Percentiles rank a stretch among this genome's conserved stretches.
Conservation (phyloP, 2,888 invertebrate genomes). For the Xylophagus ater region DNA sequence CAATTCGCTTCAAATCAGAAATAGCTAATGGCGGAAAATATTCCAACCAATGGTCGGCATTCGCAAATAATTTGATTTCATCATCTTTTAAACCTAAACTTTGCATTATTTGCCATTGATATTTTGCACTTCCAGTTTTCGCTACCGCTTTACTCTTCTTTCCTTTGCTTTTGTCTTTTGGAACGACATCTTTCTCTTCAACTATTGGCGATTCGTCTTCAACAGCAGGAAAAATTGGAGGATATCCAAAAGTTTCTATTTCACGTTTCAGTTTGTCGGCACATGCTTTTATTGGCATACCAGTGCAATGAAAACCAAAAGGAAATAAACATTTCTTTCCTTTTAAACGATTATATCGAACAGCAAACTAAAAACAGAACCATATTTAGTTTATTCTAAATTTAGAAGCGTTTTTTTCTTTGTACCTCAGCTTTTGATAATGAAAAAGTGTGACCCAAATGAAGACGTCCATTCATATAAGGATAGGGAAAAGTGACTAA, state of each 20-base stretch:
- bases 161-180: constrained; percentile 81
- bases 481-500: constrained; percentile 95
- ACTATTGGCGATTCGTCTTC: constrained; percentile 40
- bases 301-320: constrained; percentile 97
- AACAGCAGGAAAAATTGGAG: constrained; percentile 75
- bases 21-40: constrained; percentile 91
- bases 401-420: neutral
- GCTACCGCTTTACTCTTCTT: constrained; percentile 95
- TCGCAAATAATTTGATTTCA: constrained; percentile 87
- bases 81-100: constrained; percentile 79
- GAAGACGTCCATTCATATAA: constrained; percentile 97
- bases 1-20: constrained; percentile 76
- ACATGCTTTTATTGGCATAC: constrained; percentile 99
- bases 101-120: constrained; percentile 98
- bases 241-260: constrained; percentile 82
- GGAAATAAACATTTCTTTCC: constrained; percentile 90
- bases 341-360: constrained; percentile 81
- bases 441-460: constrained; percentile 95
- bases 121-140: constrained; percentile 79
- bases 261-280: constrained; percentile 94
- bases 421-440: constrained; percentile 90
- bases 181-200: constrained; percentile 49
- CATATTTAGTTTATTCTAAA: neutral
- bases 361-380: constrained; percentile 58
- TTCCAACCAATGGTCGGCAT: constrained; percentile 86